Evolutionary conservation across 2,888 invertebrate genomes (phyloP).

Genomic region (Leptinotarsa rubiginosa): DNA sequence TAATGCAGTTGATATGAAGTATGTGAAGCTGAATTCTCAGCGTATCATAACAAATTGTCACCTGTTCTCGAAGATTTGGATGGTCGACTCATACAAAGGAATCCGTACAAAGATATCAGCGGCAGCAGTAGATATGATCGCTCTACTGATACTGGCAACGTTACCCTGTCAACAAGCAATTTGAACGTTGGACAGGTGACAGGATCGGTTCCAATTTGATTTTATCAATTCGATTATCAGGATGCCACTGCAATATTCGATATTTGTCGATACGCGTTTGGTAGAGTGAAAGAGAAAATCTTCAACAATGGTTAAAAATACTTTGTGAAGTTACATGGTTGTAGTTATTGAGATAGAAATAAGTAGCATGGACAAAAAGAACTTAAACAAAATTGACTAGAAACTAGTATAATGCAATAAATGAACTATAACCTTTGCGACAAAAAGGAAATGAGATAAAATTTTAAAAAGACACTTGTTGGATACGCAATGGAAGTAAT

Average conservation of each 20-base stretch:
- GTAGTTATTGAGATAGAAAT: too few species aligned
- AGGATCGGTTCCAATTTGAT: slow-evolving; percentile 3
- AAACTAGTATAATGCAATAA: too few species aligned
- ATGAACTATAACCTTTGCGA: too few species aligned
- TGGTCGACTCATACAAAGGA: neutral
- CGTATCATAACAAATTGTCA: neutral
- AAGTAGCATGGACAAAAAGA: too few species aligned
- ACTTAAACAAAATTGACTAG: too few species aligned
- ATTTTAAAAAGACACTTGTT: too few species aligned
- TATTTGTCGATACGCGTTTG: neutral
- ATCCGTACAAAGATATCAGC: neutral
- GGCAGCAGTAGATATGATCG: slow-evolving; percentile 13
- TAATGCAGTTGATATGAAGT: neutral
- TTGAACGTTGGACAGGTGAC: slow-evolving; percentile 1
- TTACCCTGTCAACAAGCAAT: slow-evolving; percentile 11
- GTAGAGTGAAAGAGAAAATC: too few species aligned
- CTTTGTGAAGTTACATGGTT: too few species aligned
- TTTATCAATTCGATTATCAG: slow-evolving; percentile 4
- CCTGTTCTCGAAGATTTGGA: neutral
- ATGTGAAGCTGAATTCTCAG: neutral
- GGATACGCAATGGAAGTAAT: too few species aligned
- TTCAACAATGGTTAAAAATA: too few species aligned
- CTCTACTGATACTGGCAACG: slow-evolving; percentile 8
- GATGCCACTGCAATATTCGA: slow-evolving; percentile 1
- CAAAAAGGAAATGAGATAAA: too few species aligned